Evolutionary conservation across 2,113 vertebrate species (phyloP), one percentile per base, ranked within the genome.

Genomic region (Rhinoptilus africanus): DNA sequence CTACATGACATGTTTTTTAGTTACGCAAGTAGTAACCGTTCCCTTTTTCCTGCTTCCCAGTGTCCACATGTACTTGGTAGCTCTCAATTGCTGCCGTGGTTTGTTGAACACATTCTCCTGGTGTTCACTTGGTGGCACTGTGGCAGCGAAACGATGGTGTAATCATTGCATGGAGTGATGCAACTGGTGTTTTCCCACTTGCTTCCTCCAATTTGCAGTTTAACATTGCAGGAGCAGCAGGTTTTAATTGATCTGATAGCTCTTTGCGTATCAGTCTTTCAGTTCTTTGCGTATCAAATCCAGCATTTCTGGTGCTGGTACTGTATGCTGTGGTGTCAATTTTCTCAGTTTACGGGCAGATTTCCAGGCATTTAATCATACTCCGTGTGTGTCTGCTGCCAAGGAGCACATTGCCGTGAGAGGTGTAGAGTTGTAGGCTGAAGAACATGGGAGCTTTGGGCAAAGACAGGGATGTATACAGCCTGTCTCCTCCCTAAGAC

Each of bases 401-500:
- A 9, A n/a, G 54, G 15, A 9, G 4, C 14, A 22, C 18, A 34
- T 63, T 0, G 1, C 11, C 35, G 45, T 8, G 8, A 23, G 72
- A 48, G 27, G 6, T 3, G 37, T 7, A 11, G 17, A 14, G 26
- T 2, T n/a, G 26, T 12, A 48, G 27, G 16, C 27, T n/a, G 45
- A 21, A 32, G 26, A 53, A 6, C 3, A 0, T 14, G 26, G 26
- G 59, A 85, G 50, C 34, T 67, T 39, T 16, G 27, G 43, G 34
- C 8, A 34, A 13, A 30, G 34, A 7, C 1, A 13, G 67, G 8
- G n/a, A 11, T 14, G 5, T 2, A 2, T 32, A n/a, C 4, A 48
- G 35, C 28, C 28, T 50, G 19, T 9, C 14, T 34, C 20, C 54
- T 60, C 0, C 0, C 5, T 12, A 4, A 3, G 0, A 4, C 45